Conservation (phyloP, 2,888 invertebrate species). For the Lepeophtheirus nordmannii region DNA sequence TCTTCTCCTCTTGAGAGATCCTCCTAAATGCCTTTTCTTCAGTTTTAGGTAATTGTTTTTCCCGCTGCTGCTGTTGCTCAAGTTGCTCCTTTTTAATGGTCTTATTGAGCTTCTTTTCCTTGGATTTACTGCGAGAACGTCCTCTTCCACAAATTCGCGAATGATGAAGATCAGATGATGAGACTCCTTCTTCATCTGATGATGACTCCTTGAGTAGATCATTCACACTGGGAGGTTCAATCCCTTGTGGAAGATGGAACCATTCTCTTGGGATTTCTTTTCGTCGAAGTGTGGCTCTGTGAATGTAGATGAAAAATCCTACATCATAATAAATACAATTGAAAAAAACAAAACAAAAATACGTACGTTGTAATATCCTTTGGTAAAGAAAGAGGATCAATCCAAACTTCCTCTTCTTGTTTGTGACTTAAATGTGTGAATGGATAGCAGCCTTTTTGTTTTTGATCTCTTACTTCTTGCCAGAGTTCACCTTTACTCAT, state of each 20-base stretch:
- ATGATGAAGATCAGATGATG: background rate
- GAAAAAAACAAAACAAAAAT: background rate
- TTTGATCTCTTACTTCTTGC: constrained; percentile 15
- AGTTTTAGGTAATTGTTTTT: background rate
- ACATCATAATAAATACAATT: background rate
- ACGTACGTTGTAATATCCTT: constrained; percentile 6
- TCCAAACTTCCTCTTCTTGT: constrained; percentile 22
- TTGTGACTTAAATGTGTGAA: constrained; percentile 17
- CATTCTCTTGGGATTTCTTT: constrained; percentile 23
- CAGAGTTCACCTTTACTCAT: constrained; percentile 8
- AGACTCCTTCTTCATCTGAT: background rate
- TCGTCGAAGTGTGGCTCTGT: constrained; percentile 10
- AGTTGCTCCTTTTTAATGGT: background rate
- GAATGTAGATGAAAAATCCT: background rate
- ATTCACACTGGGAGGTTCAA: constrained; percentile 6
- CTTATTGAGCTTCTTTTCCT: constrained; percentile 16
- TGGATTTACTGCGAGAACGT: constrained; percentile 13
- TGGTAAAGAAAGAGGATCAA: constrained; percentile 13
- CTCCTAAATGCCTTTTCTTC: background rate
- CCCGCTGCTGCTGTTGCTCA: background rate
- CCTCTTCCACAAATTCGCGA: constrained; percentile 9
- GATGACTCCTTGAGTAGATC: constrained; percentile 9
- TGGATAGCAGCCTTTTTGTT: constrained; percentile 5
- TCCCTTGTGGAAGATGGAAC: constrained; percentile 18
- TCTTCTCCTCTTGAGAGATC: no score